Evolutionary conservation across 2,888 invertebrate genomes (phyloP).

Genomic region (Amiota communis): DNA sequence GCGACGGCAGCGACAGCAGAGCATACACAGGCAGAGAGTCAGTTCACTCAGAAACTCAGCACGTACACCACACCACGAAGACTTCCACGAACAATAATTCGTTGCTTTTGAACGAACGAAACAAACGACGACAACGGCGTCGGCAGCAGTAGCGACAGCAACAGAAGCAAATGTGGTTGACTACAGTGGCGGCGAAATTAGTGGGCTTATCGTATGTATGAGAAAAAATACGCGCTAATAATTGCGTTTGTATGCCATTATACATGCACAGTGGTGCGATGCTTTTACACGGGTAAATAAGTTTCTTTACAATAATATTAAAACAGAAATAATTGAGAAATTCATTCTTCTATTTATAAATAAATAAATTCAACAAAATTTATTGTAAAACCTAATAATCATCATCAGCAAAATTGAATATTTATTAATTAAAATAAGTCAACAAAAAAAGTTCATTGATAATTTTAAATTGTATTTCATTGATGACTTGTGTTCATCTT

Average conservation of each 20-base stretch:
- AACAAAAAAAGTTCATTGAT: too few species aligned
- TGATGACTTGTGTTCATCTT: too few species aligned
- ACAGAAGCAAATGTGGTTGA: constrained; percentile 39
- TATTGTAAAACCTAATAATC: too few species aligned
- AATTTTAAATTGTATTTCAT: too few species aligned
- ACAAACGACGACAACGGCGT: constrained; percentile 41
- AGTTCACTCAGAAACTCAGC: too few species aligned
- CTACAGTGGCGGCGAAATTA: constrained; percentile 57
- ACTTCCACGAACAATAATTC: background rate
- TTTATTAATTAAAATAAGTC: too few species aligned
- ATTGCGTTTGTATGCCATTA: constrained; percentile 38
- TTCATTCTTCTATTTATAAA: too few species aligned
- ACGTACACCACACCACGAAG: background rate
- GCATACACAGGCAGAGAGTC: constrained; percentile 35
- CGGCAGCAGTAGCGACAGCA: constrained; percentile 15
- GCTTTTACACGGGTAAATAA: too few species aligned
- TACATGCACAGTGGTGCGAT: constrained; percentile 43
- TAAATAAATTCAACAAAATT: too few species aligned
- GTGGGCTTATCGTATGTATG: constrained; percentile 42
- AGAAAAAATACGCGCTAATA: constrained; percentile 52
- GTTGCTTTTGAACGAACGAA: constrained; percentile 36
- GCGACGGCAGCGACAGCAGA: constrained; percentile 21
- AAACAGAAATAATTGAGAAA: too few species aligned
- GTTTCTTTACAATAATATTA: background rate
- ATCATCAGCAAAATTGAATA: too few species aligned